A percentile compares a stretch with the other conserved stretches of the same genome.
These are phyloP conservation scores for Lepidochrysops patricia DNA, from an alignment of 2,888 invertebrate species.

Conservation along the genomic window DNA sequence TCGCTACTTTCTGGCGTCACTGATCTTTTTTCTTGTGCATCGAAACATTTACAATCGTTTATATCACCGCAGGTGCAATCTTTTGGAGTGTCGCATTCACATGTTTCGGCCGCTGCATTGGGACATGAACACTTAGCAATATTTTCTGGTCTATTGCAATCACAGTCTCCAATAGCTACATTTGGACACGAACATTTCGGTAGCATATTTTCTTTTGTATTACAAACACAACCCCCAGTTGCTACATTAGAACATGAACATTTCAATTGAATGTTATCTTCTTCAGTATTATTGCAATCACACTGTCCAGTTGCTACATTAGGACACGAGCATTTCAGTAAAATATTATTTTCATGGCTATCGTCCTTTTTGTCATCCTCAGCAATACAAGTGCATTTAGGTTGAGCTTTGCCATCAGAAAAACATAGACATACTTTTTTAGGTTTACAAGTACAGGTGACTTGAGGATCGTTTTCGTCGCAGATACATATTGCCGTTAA, in stretches of 20 bases:
- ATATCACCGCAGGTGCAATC: conserved; percentile 48
- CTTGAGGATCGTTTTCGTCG: conserved; percentile 34
- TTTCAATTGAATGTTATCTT: conserved; percentile 33
- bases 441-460: conserved; percentile 43
- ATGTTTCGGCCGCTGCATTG: conserved; percentile 28
- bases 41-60: conserved; percentile 48
- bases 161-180: conserved; percentile 32
- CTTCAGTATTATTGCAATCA: conserved; percentile 46
- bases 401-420: conserved; percentile 38
- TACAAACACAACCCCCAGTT: conserved; percentile 40
- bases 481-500: conserved; percentile 49
- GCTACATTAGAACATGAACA: conserved; percentile 39
- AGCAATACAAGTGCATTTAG: conserved; percentile 44
- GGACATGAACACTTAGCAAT: conserved; percentile 40
- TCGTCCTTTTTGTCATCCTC: conserved; percentile 13
- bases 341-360: conserved; percentile 38
- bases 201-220: conserved; percentile 37
- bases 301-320: conserved; percentile 32
- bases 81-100: conserved; percentile 42
- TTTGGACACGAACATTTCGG: conserved; percentile 40
- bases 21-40: conserved; percentile 12
- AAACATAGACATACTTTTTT: conserved; percentile 46
- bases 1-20: background rate
- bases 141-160: conserved; percentile 45
- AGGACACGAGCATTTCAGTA: conserved; percentile 40